Conservation (phyloP, 1,140 invertebrate genomes). For the Limonius californicus region DNA sequence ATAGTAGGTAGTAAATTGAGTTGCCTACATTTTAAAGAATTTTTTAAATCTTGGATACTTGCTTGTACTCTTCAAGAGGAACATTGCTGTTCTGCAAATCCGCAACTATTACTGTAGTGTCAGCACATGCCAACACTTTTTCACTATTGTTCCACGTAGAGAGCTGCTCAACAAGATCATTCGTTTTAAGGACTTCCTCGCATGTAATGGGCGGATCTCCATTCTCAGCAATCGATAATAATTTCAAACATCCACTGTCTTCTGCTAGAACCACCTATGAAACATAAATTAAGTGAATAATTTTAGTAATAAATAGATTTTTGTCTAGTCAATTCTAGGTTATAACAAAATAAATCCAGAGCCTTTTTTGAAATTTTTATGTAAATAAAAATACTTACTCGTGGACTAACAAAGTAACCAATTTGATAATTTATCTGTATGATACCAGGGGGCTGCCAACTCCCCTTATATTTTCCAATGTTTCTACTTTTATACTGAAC, state of each 20-base stretch:
- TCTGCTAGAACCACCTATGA: constrained; percentile 35
- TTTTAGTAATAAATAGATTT: too few relatives aligned
- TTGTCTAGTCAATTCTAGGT: too few relatives aligned
- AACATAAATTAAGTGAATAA: background rate
- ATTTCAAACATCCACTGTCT: constrained; percentile 32
- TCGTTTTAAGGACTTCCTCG: constrained; percentile 21
- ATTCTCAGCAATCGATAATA: constrained; percentile 7
- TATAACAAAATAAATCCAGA: too few relatives aligned
- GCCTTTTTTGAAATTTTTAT: too few relatives aligned
- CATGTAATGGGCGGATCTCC: constrained; percentile 21
- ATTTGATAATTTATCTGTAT: too few relatives aligned
- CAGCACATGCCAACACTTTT: constrained; percentile 26
- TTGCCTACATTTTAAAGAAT: background rate
- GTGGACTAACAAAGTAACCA: too few relatives aligned
- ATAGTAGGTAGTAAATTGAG: too few relatives aligned
- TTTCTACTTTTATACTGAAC: too few relatives aligned
- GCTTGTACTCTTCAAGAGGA: constrained; percentile 21
- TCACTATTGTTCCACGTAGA: constrained; percentile 29
- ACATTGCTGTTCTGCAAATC: constrained; percentile 21
- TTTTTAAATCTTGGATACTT: constrained; percentile 2
- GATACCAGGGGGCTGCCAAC: too few relatives aligned
- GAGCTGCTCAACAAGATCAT: constrained; percentile 28
- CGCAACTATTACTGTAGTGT: constrained; percentile 23
- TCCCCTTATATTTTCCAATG: too few relatives aligned
- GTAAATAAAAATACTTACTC: too few relatives aligned